Percentiles rank a stretch among this genome's conserved stretches.
phyloP scores from a whole-genome alignment of 2,888 invertebrate species.

The Arrhopalites spinosus region DNA sequence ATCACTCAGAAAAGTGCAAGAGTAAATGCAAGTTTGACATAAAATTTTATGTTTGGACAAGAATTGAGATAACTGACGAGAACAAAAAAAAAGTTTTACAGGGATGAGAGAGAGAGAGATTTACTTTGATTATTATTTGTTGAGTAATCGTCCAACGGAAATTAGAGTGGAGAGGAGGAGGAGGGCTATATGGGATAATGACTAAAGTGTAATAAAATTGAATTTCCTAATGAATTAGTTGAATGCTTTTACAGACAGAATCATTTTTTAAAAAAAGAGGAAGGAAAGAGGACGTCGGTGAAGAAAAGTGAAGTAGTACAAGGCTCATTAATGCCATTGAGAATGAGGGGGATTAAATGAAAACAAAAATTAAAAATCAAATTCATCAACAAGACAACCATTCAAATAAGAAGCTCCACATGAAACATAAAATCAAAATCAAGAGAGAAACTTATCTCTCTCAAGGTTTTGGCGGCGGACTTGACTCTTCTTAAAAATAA shows the following conservation, averaged over 20 bases:
- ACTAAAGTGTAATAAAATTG: no score
- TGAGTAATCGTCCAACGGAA: no score
- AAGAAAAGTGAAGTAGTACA: slow-evolving; percentile 19
- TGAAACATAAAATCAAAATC: neutral
- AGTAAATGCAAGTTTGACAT: no score
- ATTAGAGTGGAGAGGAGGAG: no score
- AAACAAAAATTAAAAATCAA: slow-evolving; percentile 29
- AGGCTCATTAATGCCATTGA: slow-evolving; percentile 32
- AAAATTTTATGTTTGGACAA: no score
- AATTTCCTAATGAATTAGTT: neutral
- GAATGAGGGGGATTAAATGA: slow-evolving; percentile 28
- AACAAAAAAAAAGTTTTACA: no score
- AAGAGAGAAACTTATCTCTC: neutral
- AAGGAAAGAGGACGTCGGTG: neutral
- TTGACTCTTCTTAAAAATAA: neutral
- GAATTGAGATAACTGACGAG: no score
- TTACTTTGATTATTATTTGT: no score
- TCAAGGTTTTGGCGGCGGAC: neutral
- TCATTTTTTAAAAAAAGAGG: neutral
- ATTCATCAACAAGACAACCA: slow-evolving; percentile 33
- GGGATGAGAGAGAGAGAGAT: no score
- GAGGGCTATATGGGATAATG: no score
- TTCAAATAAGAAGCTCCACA: slow-evolving; percentile 25
- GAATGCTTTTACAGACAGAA: neutral
- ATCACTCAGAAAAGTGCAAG: no score